These are phyloP conservation scores for Amphiura filiformis DNA, from an alignment of 35 echinoderm and acorn worm genomes.

Conservation along the genomic window DNA sequence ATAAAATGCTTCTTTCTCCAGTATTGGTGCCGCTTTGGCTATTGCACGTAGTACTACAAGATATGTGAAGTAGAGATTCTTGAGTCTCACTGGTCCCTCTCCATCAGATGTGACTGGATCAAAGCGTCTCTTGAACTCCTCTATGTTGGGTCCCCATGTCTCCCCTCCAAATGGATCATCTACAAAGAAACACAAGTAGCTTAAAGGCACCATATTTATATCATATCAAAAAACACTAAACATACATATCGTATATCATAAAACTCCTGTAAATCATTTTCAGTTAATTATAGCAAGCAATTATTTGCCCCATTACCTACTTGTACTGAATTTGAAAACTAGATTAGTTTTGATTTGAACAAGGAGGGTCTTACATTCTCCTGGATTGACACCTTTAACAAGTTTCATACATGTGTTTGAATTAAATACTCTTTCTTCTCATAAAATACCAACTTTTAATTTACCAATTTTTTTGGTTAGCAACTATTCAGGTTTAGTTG, in stretches of 20 bases:
- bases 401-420: too few relatives aligned
- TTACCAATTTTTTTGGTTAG: too few relatives aligned
- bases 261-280: too few relatives aligned
- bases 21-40: conserved; percentile 75
- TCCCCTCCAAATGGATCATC: conserved; percentile 66
- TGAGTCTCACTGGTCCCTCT: conserved; percentile 86
- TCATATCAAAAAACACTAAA: background rate
- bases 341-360: too few relatives aligned
- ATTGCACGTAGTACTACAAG: conserved; percentile 86
- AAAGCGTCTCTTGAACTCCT: conserved; percentile 84
- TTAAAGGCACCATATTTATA: background rate
- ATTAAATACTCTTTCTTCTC: too few relatives aligned
- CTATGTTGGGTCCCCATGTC: conserved; percentile 64
- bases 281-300: too few relatives aligned
- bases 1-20: conserved; percentile 81
- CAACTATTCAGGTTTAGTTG: too few relatives aligned
- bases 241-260: background rate
- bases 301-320: too few relatives aligned
- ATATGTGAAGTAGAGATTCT: conserved; percentile 97
- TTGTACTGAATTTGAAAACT: too few relatives aligned
- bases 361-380: too few relatives aligned
- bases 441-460: too few relatives aligned
- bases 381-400: too few relatives aligned
- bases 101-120: conserved; percentile 73
- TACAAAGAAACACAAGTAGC: conserved; percentile 40